Base-by-base conservation (phyloP, 2,888 invertebrate species). In the Cyclophora albipunctata region DNA sequence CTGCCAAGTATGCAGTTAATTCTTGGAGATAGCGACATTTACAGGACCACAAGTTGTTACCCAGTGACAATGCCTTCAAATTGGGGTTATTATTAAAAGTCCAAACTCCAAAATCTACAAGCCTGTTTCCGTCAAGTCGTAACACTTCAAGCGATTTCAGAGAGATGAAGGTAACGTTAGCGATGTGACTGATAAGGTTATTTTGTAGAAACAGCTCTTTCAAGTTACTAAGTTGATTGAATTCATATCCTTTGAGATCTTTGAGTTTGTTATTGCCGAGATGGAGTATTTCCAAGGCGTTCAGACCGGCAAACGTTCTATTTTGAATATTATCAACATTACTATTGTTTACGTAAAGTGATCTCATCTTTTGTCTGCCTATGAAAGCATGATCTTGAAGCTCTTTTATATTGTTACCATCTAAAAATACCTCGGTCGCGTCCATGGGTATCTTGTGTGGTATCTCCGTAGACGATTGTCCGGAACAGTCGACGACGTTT, bases 401-500 rank as follows among this genome's bases (percentile, higher is more conserved):
- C 68, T 95, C 93, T 55, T 92, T 93, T 62, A 98, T 91, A 69
- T 95, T 93, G 79, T 97, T 97, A 42, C 97, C 97, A 75, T 97
- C 97, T 69, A 98, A 87, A 78, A 96, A 96, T 56, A 98, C 92
- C 75, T 97, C 96, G 4, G 97, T 97, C 4, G 96, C 96, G 73
- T 98, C 97, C 94, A 97, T 96, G 2, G 98, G 98, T 71, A 98
- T 93, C 65, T 94, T 92, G 40, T 93, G 91, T 0, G 97, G 97
- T 65, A 97, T 93, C 77, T 94, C 93, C 55, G 90, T 86, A 68
- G 95, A 92, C 70, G 92, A 90, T 79, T 95, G 93, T 7, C 93
- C 93, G 62, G 96, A 95, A 81, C 97, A 97, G 78, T 97, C 97
- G 45, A 97, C 96, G 43, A 96, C 95, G 81, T 96, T 97, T 48